Percentiles rank a stretch among this genome's conserved stretches.
Conservation (phyloP, 2,888 invertebrate genomes). For the Sarcophaga rosellei region DNA sequence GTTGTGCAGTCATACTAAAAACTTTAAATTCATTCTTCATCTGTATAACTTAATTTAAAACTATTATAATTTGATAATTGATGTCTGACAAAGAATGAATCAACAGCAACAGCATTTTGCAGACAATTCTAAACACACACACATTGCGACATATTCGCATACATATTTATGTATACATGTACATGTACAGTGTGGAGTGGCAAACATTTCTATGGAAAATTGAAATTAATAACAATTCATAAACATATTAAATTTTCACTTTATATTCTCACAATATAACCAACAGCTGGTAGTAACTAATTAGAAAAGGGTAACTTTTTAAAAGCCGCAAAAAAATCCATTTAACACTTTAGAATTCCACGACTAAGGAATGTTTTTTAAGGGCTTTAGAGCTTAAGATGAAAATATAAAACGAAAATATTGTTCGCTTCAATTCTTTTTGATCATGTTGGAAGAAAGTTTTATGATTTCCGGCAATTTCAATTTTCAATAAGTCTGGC, state of each 20-base stretch:
- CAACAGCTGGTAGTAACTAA: not conserved
- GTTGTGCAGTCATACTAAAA: too few relatives aligned
- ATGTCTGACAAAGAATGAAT: conserved; percentile 55
- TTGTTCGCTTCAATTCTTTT: too few relatives aligned
- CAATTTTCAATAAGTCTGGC: too few relatives aligned
- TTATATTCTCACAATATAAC: conserved; percentile 17
- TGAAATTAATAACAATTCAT: conserved; percentile 54
- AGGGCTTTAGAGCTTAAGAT: too few relatives aligned
- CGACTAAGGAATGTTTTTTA: too few relatives aligned
- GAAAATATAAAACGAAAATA: too few relatives aligned
- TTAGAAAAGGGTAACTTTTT: not conserved
- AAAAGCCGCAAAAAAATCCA: too few relatives aligned
- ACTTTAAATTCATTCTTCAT: too few relatives aligned
- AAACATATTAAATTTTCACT: conserved; percentile 58
- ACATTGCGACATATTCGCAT: too few relatives aligned
- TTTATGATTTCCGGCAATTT: too few relatives aligned
- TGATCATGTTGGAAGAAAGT: too few relatives aligned
- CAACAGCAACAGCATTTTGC: conserved; percentile 22
- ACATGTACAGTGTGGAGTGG: not conserved
- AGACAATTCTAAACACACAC: conserved; percentile 13
- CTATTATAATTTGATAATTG: conserved; percentile 66
- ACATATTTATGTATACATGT: not conserved
- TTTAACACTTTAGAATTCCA: too few relatives aligned
- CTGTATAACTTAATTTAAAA: conserved; percentile 55
- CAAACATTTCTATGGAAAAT: conserved; percentile 33